Base-by-base conservation (phyloP, 92 coral and sea anemone species). In the Zoanthus sansibaricus region DNA sequence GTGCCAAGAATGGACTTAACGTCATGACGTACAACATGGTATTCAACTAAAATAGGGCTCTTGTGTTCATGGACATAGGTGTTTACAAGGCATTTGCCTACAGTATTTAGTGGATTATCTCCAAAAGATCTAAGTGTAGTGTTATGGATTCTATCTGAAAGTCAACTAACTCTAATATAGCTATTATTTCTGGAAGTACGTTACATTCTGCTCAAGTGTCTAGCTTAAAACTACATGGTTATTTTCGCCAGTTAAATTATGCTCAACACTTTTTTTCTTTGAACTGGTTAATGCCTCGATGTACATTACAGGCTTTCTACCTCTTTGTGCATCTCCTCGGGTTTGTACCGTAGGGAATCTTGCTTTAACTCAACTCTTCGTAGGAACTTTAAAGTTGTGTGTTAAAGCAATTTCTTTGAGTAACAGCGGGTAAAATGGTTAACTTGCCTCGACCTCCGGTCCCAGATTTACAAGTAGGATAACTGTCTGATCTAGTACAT, bases 361-460 rank as follows among this genome's bases (percentile, higher is more conserved):
- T 42, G 77, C 44, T 72, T 13, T 72, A 72, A 42, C 54, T 72
- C 77, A 72, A 37, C 77, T 79, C 75, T 9, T 61, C 77, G 44
- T 73, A 68, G 55, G 7, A 83, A 69, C 77, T 72, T 72, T 51
- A 21, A 7, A 18, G 77, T 42, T 72, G 25, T 72, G 77, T 25
- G 77, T 47, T 72, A 54, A 13, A 21, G 77, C 77, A 72, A 72
- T 21, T 37, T 72, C 55, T 49, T 86, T 67, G 86, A 66, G 64
- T 87, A 90, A 73, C 90, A 90, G 72, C 90, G 87, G 37, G 90
- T 87, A 51, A 78, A 90, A 74, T 86, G 93, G 62, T 62, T 25
- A 25, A 25, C 25, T 25, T 25, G 25, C 25, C 25, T 25, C 25
- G 25, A 25, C 25, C 0, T 25, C 25, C 25, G 25, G 25, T 25